Conservation (phyloP, 2,113 vertebrate genomes). For the Cygnus buccinator region DNA sequence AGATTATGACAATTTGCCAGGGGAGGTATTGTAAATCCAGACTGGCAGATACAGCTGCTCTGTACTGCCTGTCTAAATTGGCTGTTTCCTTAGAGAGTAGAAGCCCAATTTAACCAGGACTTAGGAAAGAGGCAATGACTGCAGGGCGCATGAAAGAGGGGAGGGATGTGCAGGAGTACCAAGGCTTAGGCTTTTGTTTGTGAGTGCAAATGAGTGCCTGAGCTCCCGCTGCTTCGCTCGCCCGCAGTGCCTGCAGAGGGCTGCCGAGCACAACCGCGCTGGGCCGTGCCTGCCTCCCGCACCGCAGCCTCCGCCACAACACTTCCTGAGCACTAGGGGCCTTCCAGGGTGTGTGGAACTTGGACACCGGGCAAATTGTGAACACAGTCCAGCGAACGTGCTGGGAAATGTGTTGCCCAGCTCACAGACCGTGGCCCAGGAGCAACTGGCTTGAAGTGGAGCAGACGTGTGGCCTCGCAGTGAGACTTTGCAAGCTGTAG, state of each 20-base stretch:
- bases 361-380: accelerated
- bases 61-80: neutral
- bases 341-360: neutral
- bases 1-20: neutral
- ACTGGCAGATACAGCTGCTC: neutral
- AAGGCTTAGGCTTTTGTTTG: neutral
- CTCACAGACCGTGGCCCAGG: neutral
- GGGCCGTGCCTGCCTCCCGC: neutral
- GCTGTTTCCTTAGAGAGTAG: neutral
- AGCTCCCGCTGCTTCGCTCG: neutral
- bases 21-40: no score
- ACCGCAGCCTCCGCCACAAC: neutral
- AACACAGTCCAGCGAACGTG: accelerated
- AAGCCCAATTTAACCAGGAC: neutral
- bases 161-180: neutral
- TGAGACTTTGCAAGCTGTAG: neutral
- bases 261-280: neutral
- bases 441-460: neutral
- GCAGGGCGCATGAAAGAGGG: neutral
- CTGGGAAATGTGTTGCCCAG: neutral
- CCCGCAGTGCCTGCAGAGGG: neutral
- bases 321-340: neutral
- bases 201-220: neutral
- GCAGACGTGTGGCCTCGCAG: neutral
- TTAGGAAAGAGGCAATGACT: neutral